A percentile compares a stretch with the other conserved stretches of the same genome.
phyloP scores from a whole-genome alignment of 2,888 invertebrate genomes.

The Plusia festucae region DNA sequence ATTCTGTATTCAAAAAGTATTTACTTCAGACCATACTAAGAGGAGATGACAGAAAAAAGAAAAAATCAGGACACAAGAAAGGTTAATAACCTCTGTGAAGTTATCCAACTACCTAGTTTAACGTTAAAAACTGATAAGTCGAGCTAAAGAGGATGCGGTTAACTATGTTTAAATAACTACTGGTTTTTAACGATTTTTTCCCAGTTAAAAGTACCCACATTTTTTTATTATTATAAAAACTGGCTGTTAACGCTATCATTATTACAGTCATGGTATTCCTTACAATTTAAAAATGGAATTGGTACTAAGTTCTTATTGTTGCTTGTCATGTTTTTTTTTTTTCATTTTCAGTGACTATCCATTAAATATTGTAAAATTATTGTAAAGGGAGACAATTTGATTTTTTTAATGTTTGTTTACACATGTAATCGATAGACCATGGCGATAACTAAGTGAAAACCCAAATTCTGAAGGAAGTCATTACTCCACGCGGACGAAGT shows the following conservation, averaged over 20 bases:
- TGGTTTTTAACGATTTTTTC: not conserved
- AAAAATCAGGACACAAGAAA: slow-evolving; percentile 22
- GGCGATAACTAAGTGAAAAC: too few species aligned
- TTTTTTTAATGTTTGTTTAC: too few species aligned
- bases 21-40: slow-evolving; percentile 21
- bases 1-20: too few species aligned
- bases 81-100: slow-evolving; percentile 52
- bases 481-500: too few species aligned
- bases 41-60: slow-evolving; percentile 21
- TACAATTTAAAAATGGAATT: slow-evolving; percentile 1
- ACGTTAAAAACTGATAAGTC: slow-evolving; percentile 40
- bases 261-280: too few species aligned
- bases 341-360: not conserved
- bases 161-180: slow-evolving; percentile 14
- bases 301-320: too few species aligned
- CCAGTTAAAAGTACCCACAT: not conserved
- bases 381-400: too few species aligned
- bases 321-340: not conserved
- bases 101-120: slow-evolving; percentile 51
- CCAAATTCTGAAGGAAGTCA: too few species aligned
- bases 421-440: too few species aligned
- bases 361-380: too few species aligned
- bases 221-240: not conserved
- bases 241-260: slow-evolving; percentile 4
- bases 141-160: slow-evolving; percentile 30